phyloP scores from a whole-genome alignment of 2,113 vertebrate species.

The Chroicocephalus ridibundus region DNA sequence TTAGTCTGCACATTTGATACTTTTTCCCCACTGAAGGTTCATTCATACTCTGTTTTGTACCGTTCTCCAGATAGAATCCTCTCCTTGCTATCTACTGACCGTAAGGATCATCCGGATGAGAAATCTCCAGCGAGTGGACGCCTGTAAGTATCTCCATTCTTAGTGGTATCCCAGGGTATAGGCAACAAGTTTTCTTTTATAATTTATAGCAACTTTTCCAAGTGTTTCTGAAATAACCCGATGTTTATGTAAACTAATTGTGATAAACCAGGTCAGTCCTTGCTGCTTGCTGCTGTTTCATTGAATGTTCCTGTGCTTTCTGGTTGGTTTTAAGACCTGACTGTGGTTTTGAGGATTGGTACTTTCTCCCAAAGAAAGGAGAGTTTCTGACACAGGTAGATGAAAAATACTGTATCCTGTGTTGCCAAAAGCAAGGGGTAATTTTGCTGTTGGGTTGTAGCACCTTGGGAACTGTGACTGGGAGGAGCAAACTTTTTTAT shows the following conservation, averaged over 20 bases:
- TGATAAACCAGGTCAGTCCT: not conserved
- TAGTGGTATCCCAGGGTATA: not conserved
- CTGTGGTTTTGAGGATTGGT: not conserved
- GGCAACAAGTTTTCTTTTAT: not conserved
- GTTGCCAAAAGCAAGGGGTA: not conserved
- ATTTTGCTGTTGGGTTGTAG: not conserved
- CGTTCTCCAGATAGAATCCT: constrained; percentile 48
- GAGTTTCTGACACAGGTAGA: not conserved
- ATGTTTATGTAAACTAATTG: not conserved
- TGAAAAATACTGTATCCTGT: rapidly evolving
- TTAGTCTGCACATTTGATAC: not conserved
- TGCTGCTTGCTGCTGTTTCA: not conserved
- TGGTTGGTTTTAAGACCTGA: not conserved
- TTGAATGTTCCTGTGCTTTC: not conserved
- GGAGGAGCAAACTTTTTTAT: not conserved
- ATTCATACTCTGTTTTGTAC: not conserved
- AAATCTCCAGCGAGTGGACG: constrained; percentile 70
- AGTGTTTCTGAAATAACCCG: not conserved
- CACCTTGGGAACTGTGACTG: not conserved
- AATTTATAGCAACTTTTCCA: not conserved
- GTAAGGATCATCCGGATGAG: constrained; percentile 74
- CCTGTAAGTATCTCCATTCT: constrained; percentile 53
- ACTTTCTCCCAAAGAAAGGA: not conserved
- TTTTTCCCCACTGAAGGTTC: not conserved
- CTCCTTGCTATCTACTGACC: constrained; percentile 70